These are phyloP conservation scores for Spongilla lacustris DNA, from an alignment of 37 sponge, comb jelly and placozoan genomes.

Conservation along the genomic window DNA sequence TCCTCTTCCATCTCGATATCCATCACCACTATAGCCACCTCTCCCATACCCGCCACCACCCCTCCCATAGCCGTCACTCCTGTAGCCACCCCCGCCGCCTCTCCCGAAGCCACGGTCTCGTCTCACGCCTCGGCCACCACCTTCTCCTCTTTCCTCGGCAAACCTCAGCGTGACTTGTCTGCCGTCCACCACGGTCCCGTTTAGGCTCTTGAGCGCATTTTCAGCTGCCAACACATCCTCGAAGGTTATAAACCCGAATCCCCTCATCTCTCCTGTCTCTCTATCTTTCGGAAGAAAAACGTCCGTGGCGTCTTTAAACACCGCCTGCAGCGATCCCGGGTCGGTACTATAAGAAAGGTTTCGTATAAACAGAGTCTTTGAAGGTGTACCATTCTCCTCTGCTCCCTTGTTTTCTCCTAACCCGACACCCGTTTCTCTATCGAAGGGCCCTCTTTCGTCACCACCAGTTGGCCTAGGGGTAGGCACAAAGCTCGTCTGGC, in stretches of 20 bases:
- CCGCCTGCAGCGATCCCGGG: slow-evolving; percentile 41
- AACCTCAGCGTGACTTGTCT: slow-evolving; percentile 60
- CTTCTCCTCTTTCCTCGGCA: slow-evolving; percentile 68
- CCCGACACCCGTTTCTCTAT: too few species aligned
- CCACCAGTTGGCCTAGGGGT: too few species aligned
- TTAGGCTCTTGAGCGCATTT: slow-evolving; percentile 46
- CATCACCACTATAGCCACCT: slow-evolving; percentile 5
- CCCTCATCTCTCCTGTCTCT: slow-evolving; percentile 84
- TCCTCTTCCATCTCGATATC: slow-evolving; percentile 25
- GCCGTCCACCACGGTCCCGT: slow-evolving; percentile 70
- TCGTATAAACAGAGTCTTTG: slow-evolving; percentile 66
- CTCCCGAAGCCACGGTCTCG: slow-evolving; percentile 12
- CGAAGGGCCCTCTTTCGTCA: too few species aligned
- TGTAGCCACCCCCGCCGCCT: neutral
- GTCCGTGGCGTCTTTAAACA: slow-evolving; percentile 64
- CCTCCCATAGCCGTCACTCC: slow-evolving; percentile 30
- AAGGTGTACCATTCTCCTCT: slow-evolving; percentile 36
- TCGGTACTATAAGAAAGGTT: slow-evolving; percentile 66
- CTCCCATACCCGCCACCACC: slow-evolving; percentile 10
- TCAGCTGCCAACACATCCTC: slow-evolving; percentile 58
- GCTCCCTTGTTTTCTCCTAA: neutral
- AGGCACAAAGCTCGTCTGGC: too few species aligned
- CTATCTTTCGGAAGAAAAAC: slow-evolving; percentile 73
- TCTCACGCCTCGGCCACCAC: slow-evolving; percentile 51
- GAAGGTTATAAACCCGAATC: slow-evolving; percentile 86